Conservation (phyloP, 2,888 invertebrate genomes). For the Orthosia incerta region DNA sequence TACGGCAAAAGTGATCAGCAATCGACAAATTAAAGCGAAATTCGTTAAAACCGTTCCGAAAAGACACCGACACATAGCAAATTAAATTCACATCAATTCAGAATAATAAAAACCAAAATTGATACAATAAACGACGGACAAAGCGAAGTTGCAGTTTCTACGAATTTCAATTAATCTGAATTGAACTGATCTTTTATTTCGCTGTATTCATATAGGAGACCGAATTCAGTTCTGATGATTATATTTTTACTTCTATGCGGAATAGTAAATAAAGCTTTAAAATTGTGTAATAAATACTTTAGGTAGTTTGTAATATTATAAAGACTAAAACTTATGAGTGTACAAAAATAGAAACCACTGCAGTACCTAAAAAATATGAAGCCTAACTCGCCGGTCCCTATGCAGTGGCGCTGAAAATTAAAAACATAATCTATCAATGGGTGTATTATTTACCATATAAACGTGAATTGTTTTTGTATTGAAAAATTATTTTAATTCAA, state of each 20-base stretch:
- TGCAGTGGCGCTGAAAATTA: too few relatives aligned
- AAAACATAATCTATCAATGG: too few relatives aligned
- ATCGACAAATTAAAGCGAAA: conserved; percentile 23
- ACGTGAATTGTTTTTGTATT: too few relatives aligned
- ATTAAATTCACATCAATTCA: conserved; percentile 40
- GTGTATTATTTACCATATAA: too few relatives aligned
- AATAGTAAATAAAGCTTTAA: conserved; percentile 3
- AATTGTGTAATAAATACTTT: conserved; percentile 5
- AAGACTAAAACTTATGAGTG: too few relatives aligned
- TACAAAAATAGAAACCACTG: too few relatives aligned
- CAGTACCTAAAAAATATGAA: too few relatives aligned
- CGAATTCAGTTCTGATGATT: conserved; percentile 22
- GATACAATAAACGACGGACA: conserved; percentile 30
- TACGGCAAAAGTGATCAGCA: conserved; percentile 24
- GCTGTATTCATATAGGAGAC: conserved; percentile 16
- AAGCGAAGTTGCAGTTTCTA: conserved; percentile 39
- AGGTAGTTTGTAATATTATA: not conserved
- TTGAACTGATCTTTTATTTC: conserved; percentile 41
- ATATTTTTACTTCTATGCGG: conserved; percentile 1
- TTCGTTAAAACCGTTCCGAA: conserved; percentile 35
- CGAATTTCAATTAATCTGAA: conserved; percentile 45
- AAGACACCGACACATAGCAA: conserved; percentile 21
- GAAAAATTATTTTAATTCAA: not conserved
- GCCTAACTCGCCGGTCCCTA: too few relatives aligned
- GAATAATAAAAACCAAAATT: conserved; percentile 47